A percentile compares a stretch with the other conserved stretches of the same genome.
Evolutionary conservation across 2,888 invertebrate genomes (phyloP).

Genomic region (Chloromyia formosa): DNA sequence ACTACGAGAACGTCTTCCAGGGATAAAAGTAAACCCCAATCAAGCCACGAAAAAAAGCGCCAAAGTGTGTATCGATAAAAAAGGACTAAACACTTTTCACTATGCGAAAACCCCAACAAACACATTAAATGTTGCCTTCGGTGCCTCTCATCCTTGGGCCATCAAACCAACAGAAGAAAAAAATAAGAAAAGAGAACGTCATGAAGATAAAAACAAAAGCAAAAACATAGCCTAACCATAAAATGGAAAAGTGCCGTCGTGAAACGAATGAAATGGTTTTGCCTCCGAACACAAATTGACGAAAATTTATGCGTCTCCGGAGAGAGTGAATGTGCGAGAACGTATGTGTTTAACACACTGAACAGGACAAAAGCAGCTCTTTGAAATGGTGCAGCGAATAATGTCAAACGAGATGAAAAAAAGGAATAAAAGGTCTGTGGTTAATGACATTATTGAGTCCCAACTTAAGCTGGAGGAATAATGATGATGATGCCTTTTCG

Average conservation of each 20-base stretch:
- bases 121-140: constrained; percentile 48
- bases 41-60: background rate
- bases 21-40: constrained; percentile 23
- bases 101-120: constrained; percentile 46
- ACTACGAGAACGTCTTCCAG: background rate
- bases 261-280: constrained; percentile 49
- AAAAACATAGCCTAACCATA: constrained; percentile 37
- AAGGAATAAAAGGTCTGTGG: too few relatives aligned
- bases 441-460: too few relatives aligned
- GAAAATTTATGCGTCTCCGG: constrained; percentile 49
- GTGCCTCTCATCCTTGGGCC: constrained; percentile 25
- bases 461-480: too few relatives aligned
- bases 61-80: background rate
- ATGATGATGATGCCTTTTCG: too few relatives aligned
- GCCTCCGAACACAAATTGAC: constrained; percentile 49
- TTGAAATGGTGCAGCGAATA: too few relatives aligned
- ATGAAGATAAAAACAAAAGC: background rate
- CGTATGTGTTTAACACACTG: too few relatives aligned
- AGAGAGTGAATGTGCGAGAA: constrained; percentile 17
- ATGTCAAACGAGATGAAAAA: too few relatives aligned
- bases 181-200: background rate
- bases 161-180: too few relatives aligned
- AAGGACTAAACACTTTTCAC: constrained; percentile 43
- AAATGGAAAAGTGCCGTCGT: constrained; percentile 48
- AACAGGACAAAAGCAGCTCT: too few relatives aligned